These are phyloP conservation scores for Drosophila fulvimacula DNA, from an alignment of 2,888 invertebrate genomes.

Conservation along the genomic window DNA sequence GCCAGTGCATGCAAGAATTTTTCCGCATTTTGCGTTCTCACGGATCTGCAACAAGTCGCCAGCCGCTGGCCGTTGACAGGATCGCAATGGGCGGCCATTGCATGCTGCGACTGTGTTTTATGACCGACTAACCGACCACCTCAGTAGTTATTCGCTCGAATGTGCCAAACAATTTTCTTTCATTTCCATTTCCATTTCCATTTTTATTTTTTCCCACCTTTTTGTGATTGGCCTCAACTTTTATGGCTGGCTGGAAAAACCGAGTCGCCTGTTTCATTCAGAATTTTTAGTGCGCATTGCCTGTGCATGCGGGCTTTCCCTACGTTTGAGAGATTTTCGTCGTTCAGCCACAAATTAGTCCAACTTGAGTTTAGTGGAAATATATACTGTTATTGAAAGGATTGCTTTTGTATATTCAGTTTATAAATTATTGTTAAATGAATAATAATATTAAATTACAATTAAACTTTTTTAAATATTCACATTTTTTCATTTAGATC, in stretches of 20 bases:
- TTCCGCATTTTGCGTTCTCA: slow-evolving; percentile 48
- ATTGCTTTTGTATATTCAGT: not conserved
- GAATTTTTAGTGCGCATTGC: slow-evolving; percentile 22
- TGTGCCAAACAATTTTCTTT: slow-evolving; percentile 23
- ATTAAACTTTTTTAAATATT: too few species aligned
- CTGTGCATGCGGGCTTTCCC: slow-evolving; percentile 30
- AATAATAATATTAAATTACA: too few species aligned
- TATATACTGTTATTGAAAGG: not conserved
- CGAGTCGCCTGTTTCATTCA: slow-evolving; percentile 58
- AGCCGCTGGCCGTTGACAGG: slow-evolving; percentile 25
- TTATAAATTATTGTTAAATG: not conserved
- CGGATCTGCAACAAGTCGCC: slow-evolving; percentile 61
- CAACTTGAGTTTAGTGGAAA: slow-evolving; percentile 2
- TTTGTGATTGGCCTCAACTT: slow-evolving; percentile 5
- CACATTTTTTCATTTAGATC: too few species aligned
- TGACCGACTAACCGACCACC: slow-evolving; percentile 70
- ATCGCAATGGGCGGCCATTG: slow-evolving; percentile 28
- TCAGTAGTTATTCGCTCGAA: slow-evolving; percentile 64
- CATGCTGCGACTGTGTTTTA: slow-evolving; percentile 56
- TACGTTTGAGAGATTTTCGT: not conserved
- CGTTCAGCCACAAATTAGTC: slow-evolving; percentile 6
- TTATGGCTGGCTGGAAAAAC: slow-evolving; percentile 47
- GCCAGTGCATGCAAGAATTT: slow-evolving; percentile 14
- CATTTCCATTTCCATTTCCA: not conserved
- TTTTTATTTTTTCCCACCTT: not conserved